A percentile compares a stretch with the other conserved stretches of the same genome.
Conservation (phyloP, 2,113 vertebrate genomes). For the Circaetus cinerascens region DNA sequence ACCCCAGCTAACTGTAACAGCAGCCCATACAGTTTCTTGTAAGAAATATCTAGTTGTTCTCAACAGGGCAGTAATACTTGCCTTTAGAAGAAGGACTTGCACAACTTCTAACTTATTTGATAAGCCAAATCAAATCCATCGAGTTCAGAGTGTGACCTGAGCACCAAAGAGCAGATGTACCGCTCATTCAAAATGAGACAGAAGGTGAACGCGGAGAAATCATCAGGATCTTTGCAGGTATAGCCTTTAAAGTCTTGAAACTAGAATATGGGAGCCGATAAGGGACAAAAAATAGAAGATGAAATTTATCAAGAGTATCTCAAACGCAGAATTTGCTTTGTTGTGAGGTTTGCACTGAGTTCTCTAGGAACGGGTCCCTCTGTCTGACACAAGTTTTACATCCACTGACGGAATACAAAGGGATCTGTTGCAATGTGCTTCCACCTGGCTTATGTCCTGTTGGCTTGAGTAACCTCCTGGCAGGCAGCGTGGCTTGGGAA, state of each 20-base stretch:
- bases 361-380: background rate
- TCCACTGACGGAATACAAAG: background rate
- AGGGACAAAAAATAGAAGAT: background rate
- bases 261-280: background rate
- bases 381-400: background rate
- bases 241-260: background rate
- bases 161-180: background rate
- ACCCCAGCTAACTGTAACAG: background rate
- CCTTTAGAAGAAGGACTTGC: background rate
- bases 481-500: background rate
- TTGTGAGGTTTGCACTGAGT: accelerated
- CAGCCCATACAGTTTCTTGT: background rate
- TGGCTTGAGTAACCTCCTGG: background rate
- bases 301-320: background rate
- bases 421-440: background rate
- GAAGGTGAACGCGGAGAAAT: constrained; percentile 25
- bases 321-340: background rate
- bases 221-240: constrained; percentile 78
- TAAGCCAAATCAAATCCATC: background rate
- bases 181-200: constrained; percentile 63
- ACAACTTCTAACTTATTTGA: background rate
- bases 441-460: background rate
- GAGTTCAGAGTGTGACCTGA: background rate
- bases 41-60: background rate
- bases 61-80: background rate